Percentiles rank a stretch among this genome's conserved stretches.
These are phyloP conservation scores for Melitaea athalia DNA, from an alignment of 2,888 invertebrate species.

Conservation along the genomic window DNA sequence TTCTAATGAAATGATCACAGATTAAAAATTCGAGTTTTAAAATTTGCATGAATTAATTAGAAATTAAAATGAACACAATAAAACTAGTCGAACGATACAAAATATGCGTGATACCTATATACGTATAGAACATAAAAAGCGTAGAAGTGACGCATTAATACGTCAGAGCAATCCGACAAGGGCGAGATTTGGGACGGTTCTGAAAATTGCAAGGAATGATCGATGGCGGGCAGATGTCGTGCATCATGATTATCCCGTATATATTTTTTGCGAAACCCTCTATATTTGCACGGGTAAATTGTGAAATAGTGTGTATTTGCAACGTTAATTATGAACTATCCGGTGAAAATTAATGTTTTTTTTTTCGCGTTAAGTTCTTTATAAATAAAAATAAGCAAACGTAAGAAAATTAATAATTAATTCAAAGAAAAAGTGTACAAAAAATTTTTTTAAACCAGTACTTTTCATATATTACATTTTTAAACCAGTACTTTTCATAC, in stretches of 20 bases:
- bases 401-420: neutral
- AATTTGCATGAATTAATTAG: no score
- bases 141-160: slow-evolving; percentile 60
- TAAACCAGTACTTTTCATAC: no score
- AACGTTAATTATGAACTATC: slow-evolving; percentile 34
- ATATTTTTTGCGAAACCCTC: slow-evolving; percentile 39
- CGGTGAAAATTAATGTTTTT: slow-evolving; percentile 11
- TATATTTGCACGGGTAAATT: slow-evolving; percentile 35
- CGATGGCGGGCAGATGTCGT: slow-evolving; percentile 65
- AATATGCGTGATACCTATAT: neutral
- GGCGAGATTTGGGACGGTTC: slow-evolving; percentile 57
- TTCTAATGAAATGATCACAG: no score
- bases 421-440: neutral
- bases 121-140: slow-evolving; percentile 33
- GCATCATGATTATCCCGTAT: slow-evolving; percentile 53
- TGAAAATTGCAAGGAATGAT: slow-evolving; percentile 65
- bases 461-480: no score
- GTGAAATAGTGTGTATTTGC: slow-evolving; percentile 41
- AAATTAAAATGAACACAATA: no score
- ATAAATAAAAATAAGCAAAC: neutral
- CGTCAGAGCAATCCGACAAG: slow-evolving; percentile 59
- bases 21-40: no score
- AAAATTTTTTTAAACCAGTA: no score
- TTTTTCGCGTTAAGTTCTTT: neutral
- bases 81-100: neutral